Evolutionary conservation across 2,888 invertebrate genomes (phyloP).

Genomic region (Xanthorhoe spadicearia): DNA sequence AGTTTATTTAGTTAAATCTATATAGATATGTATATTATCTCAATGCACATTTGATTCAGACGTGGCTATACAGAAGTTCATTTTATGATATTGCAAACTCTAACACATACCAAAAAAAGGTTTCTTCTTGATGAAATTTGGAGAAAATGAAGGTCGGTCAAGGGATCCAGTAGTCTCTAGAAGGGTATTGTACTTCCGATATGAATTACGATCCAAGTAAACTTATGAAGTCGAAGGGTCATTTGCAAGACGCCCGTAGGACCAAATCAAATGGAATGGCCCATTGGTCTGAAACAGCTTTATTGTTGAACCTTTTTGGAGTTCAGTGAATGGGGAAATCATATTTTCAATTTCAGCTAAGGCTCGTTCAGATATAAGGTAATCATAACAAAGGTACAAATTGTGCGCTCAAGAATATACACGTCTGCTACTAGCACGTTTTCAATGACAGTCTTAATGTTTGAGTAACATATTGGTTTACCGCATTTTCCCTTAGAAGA

Average conservation of each 20-base stretch:
- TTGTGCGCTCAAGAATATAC: too few species aligned
- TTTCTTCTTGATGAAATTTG: background rate
- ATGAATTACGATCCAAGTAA: conserved; percentile 20
- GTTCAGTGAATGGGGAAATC: conserved; percentile 32
- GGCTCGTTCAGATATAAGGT: conserved; percentile 5
- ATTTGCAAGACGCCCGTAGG: conserved; percentile 43
- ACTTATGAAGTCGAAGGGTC: conserved; percentile 26
- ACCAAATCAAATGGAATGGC: conserved; percentile 64
- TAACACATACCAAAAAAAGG: too few species aligned
- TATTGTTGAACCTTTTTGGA: conserved; percentile 51
- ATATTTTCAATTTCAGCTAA: conserved; percentile 42
- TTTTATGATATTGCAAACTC: too few species aligned
- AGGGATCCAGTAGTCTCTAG: background rate
- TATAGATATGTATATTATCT: too few species aligned
- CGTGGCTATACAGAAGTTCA: too few species aligned
- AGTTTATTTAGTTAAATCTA: too few species aligned
- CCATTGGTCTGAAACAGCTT: conserved; percentile 52
- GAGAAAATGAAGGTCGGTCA: conserved; percentile 4
- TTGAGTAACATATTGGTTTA: too few species aligned
- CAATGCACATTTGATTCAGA: too few species aligned
- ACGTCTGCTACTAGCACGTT: too few species aligned
- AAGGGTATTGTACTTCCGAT: conserved; percentile 12
- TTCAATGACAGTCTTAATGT: too few species aligned
- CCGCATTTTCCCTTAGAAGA: too few species aligned
- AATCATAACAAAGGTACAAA: too few species aligned